These are phyloP conservation scores for Cynoglossus semilaevis DNA, from an alignment of 2,113 vertebrate species.

Conservation along the genomic window DNA sequence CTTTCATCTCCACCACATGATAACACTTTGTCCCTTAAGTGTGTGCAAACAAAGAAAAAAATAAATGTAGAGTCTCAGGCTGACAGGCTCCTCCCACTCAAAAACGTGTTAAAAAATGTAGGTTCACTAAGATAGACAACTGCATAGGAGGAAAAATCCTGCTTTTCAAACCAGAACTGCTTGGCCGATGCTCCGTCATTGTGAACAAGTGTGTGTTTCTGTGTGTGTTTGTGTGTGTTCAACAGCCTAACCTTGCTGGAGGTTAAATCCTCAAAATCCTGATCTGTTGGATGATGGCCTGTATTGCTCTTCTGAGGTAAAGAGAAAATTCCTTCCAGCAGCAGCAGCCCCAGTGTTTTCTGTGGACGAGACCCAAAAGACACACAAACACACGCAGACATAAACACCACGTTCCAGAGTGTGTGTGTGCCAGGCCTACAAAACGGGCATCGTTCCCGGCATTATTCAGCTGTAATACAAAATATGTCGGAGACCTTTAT, in stretches of 20 bases:
- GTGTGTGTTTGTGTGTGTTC: slow-evolving; percentile 12
- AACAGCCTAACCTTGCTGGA: slow-evolving; percentile 53
- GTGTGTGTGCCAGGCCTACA: slow-evolving; percentile 25
- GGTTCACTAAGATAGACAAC: slow-evolving; percentile 49
- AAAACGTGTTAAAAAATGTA: too few species aligned
- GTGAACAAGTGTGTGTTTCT: slow-evolving; percentile 25
- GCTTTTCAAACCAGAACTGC: slow-evolving; percentile 39
- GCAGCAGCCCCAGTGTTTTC: slow-evolving; percentile 50
- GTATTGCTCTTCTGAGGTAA: slow-evolving; percentile 44
- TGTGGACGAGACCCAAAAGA: slow-evolving; percentile 34
- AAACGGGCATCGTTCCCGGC: slow-evolving; percentile 24
- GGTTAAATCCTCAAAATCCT: slow-evolving; percentile 66
- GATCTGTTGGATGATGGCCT: slow-evolving; percentile 53
- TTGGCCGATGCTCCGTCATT: slow-evolving; percentile 34
- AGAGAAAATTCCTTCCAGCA: slow-evolving; percentile 53
- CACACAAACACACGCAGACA: slow-evolving; percentile 10
- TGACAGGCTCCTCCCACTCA: slow-evolving; percentile 54
- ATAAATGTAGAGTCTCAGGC: slow-evolving; percentile 52
- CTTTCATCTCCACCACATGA: slow-evolving; percentile 31
- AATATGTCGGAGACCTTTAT: slow-evolving; percentile 46
- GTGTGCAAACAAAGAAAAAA: slow-evolving; percentile 22
- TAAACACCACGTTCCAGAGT: not conserved
- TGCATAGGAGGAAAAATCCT: slow-evolving; percentile 48
- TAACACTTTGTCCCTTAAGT: slow-evolving; percentile 51
- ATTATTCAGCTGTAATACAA: slow-evolving; percentile 23